phyloP scores from a whole-genome alignment of 2,888 invertebrate species.

The Blastobasis lacticolella region DNA sequence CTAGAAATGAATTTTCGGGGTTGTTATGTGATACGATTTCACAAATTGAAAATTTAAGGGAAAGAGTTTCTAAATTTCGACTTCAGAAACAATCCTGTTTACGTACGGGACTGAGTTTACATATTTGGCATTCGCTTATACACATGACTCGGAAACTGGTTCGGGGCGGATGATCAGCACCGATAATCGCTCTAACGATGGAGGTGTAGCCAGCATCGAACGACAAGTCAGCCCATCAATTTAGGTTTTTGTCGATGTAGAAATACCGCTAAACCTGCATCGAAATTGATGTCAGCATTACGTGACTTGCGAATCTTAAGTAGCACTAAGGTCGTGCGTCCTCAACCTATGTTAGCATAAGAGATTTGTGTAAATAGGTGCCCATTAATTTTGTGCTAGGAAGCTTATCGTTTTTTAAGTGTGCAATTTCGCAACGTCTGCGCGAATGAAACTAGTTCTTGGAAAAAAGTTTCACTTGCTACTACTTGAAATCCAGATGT shows the following conservation, averaged over 20 bases:
- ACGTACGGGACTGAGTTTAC: not conserved
- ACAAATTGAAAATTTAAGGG: too few species aligned
- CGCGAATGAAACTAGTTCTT: conserved; percentile 3
- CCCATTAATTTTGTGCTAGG: too few species aligned
- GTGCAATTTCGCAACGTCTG: not conserved
- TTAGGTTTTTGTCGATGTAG: not conserved
- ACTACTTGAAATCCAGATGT: too few species aligned
- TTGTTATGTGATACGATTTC: too few species aligned
- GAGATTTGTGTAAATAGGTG: conserved; percentile 13
- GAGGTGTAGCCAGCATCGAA: conserved; percentile 6
- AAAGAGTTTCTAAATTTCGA: too few species aligned
- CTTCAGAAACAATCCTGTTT: not conserved
- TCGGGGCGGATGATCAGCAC: not conserved
- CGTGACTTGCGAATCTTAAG: not conserved
- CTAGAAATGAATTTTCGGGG: too few species aligned
- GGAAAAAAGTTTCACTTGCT: too few species aligned
- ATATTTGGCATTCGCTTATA: not conserved
- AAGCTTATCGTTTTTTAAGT: too few species aligned
- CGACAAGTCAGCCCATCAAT: not conserved
- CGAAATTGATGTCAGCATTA: too few species aligned
- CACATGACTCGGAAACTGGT: not conserved
- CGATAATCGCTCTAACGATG: conserved; percentile 7
- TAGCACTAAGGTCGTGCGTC: not conserved
- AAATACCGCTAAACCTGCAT: too few species aligned
- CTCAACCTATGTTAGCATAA: conserved; percentile 13